phyloP scores from a whole-genome alignment of 1,140 invertebrate species.

The Oncopeltus fasciatus region DNA sequence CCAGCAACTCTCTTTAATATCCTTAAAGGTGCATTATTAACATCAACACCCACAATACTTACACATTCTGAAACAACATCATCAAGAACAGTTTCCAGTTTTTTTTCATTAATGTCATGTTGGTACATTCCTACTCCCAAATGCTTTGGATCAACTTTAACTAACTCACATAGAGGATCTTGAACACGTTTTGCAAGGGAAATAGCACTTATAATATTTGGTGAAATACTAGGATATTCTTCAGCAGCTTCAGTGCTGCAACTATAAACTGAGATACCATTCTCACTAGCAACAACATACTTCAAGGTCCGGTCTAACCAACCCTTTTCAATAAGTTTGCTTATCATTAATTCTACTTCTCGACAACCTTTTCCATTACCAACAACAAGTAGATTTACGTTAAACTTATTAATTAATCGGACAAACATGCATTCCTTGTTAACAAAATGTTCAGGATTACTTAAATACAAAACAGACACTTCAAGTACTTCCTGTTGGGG shows the following conservation, averaged over 20 bases:
- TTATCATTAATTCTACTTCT: slow-evolving; percentile 65
- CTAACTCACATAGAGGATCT: slow-evolving; percentile 77
- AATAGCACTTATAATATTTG: slow-evolving; percentile 64
- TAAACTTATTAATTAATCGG: slow-evolving; percentile 22
- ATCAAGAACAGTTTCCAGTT: slow-evolving; percentile 54
- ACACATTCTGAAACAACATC: slow-evolving; percentile 67
- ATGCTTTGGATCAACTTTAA: slow-evolving; percentile 84
- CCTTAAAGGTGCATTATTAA: slow-evolving; percentile 69
- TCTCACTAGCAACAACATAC: slow-evolving; percentile 76
- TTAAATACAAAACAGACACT: slow-evolving; percentile 48
- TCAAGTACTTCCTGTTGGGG: slow-evolving; percentile 52
- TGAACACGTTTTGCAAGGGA: slow-evolving; percentile 74
- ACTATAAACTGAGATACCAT: slow-evolving; percentile 81
- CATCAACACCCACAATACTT: slow-evolving; percentile 80
- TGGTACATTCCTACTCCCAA: slow-evolving; percentile 86
- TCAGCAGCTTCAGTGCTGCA: slow-evolving; percentile 64
- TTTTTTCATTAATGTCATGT: slow-evolving; percentile 69
- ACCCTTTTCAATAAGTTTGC: slow-evolving; percentile 41
- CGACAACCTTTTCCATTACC: slow-evolving; percentile 80
- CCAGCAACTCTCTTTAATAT: slow-evolving; percentile 70
- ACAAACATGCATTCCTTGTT: neutral
- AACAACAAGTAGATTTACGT: slow-evolving; percentile 59
- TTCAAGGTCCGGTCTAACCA: slow-evolving; percentile 37
- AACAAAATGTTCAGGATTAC: slow-evolving; percentile 7
- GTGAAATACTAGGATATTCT: slow-evolving; percentile 71